Evolutionary conservation across 1,140 invertebrate genomes (phyloP).

Genomic region (Matsumurasca onukii): DNA sequence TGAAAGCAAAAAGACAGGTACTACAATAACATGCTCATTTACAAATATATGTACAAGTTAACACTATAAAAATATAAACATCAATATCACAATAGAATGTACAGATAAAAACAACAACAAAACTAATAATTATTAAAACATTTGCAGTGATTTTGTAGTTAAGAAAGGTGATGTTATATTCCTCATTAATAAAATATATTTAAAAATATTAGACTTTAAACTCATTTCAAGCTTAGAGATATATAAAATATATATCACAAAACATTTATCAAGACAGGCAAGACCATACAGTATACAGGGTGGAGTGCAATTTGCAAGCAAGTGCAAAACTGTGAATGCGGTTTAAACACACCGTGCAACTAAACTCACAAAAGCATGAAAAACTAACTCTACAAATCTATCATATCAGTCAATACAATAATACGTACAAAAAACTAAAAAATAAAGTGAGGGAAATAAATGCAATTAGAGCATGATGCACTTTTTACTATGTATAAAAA

Average conservation of each 20-base stretch:
- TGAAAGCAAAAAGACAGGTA: conserved; percentile 22
- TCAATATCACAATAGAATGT: not conserved
- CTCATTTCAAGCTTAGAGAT: no score
- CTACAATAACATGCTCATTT: conserved; percentile 18
- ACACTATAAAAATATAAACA: conserved; percentile 2
- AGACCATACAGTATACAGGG: no score
- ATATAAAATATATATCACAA: no score
- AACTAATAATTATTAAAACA: not conserved
- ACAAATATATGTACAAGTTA: not conserved
- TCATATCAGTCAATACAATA: no score
- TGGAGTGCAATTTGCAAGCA: not conserved
- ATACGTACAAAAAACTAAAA: no score
- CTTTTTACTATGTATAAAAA: conserved; percentile 5
- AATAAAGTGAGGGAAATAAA: not conserved
- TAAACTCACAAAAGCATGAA: not conserved
- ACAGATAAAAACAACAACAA: not conserved
- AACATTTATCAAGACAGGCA: no score
- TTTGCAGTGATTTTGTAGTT: not conserved
- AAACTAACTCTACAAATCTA: no score
- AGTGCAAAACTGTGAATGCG: not conserved
- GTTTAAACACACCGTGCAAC: not conserved
- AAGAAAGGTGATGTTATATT: no score
- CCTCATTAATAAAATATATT: no score
- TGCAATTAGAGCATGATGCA: conserved; percentile 5
- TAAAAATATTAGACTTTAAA: no score